Conservation (phyloP, 2,888 invertebrate genomes). For the Aphodius granarius region DNA sequence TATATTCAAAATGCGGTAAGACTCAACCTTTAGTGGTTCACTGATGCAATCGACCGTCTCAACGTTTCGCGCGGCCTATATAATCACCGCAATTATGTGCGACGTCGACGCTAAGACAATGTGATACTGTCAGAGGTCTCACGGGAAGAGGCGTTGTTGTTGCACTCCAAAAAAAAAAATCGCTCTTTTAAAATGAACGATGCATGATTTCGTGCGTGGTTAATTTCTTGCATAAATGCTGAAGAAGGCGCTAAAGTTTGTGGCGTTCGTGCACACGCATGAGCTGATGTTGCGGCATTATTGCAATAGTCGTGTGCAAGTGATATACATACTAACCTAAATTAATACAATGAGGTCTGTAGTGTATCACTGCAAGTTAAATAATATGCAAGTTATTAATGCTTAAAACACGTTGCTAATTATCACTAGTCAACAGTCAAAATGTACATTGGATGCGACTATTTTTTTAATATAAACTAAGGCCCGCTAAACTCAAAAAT, state of each 20-base stretch:
- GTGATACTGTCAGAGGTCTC: slow-evolving; percentile 15
- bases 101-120: slow-evolving; percentile 21
- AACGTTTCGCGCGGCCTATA: slow-evolving; percentile 34
- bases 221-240: neutral
- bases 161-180: neutral
- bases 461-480: too few relatives aligned
- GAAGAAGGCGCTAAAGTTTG: neutral
- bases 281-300: neutral
- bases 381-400: too few relatives aligned
- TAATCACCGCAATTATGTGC: slow-evolving; percentile 19
- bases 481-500: too few relatives aligned
- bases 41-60: slow-evolving; percentile 33
- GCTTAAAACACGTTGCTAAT: too few relatives aligned
- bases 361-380: too few relatives aligned
- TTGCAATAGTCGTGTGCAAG: neutral
- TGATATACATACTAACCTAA: too few relatives aligned
- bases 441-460: too few relatives aligned
- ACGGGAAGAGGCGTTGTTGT: slow-evolving; percentile 12
- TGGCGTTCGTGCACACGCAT: neutral
- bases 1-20: slow-evolving; percentile 32
- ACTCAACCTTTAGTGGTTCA: slow-evolving; percentile 38
- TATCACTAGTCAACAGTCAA: too few relatives aligned
- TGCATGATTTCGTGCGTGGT: neutral
- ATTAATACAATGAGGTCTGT: too few relatives aligned
- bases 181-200: neutral